phyloP scores from a whole-genome alignment of 2,113 vertebrate species.

The Percopsis transmontana region DNA sequence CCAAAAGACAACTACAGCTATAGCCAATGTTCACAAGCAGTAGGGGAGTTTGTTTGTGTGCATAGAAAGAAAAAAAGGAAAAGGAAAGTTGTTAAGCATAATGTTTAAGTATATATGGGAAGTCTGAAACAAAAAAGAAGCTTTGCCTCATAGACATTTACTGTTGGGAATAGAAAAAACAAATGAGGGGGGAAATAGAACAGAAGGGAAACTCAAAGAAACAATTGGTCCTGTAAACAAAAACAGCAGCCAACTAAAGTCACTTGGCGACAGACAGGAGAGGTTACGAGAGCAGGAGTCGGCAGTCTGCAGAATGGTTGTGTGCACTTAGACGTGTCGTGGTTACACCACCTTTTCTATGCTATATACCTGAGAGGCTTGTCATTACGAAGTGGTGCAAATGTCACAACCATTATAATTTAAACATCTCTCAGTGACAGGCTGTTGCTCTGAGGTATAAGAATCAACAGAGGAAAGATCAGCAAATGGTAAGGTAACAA shows the following conservation, averaged over 20 bases:
- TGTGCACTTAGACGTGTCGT: slow-evolving; percentile 58
- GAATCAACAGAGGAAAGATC: slow-evolving; percentile 77
- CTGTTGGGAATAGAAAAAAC: slow-evolving; percentile 69
- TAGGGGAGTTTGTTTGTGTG: slow-evolving; percentile 68
- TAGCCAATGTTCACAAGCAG: slow-evolving; percentile 71
- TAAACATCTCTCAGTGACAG: slow-evolving; percentile 47
- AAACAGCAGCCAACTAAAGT: slow-evolving; percentile 74
- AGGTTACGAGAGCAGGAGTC: slow-evolving; percentile 77
- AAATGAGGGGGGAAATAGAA: slow-evolving; percentile 62
- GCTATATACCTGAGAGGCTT: slow-evolving; percentile 64
- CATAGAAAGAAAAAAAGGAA: slow-evolving; percentile 71
- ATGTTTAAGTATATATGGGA: slow-evolving; percentile 55
- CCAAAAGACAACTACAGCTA: slow-evolving; percentile 71
- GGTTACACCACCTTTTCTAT: slow-evolving; percentile 60
- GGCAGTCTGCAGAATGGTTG: slow-evolving; percentile 63
- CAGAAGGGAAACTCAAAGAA: slow-evolving; percentile 67
- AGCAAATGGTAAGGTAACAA: slow-evolving; percentile 77
- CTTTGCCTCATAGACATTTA: slow-evolving; percentile 74
- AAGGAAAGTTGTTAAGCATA: slow-evolving; percentile 71
- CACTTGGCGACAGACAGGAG: slow-evolving; percentile 72
- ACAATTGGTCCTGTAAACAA: slow-evolving; percentile 78
- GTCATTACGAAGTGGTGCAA: slow-evolving; percentile 70
- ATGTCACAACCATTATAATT: slow-evolving; percentile 68
- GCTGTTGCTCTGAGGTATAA: slow-evolving; percentile 61
- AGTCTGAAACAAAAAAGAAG: slow-evolving; percentile 70